Evolutionary conservation across 1,140 invertebrate genomes (phyloP), one percentile per base, ranked within the genome.

Genomic region (Drosophila sproati): DNA sequence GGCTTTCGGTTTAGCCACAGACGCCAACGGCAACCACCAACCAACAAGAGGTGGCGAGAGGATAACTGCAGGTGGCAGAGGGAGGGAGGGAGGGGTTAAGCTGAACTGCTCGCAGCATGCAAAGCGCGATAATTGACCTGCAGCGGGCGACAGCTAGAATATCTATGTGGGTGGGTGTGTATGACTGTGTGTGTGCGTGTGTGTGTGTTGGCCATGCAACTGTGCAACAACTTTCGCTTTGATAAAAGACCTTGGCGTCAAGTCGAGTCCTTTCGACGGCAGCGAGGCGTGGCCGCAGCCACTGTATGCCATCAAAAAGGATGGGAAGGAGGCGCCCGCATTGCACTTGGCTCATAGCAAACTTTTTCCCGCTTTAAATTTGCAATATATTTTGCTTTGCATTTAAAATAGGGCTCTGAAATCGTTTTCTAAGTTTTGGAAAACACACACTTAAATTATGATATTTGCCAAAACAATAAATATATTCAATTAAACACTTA

Each of bases 211-310:
- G 70, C 75, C 82, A 56, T 82, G 78, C 82, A 81, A 85, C 82
- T 85, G 82, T 82, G 82, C 82, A 86, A 86, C 78, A 87, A 86
- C 82, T 86, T 86, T 87, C 67, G 82, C 82, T 86, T 87, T 86
- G 82, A 86, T 86, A 86, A 87, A 86, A 63, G 82, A 86, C 82
- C 82, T 86, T 86, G 82, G 82, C 82, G 82, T 78, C 78, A 71
- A 85, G 78, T 81, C 71, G 71, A 82, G 82, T 86, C 82, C 82
- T 86, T 87, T 87, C 71, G 67, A 63, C 71, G 78, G 82, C 82
- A 86, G 39, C 78, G 66, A 80, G 82, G 82, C 82, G 64, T 87
- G 67, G 56, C 73, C 60, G 52, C 52, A 67, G 73, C 20, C 20
- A 20, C 20, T 35, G 73, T 64, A 69, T 77, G 62, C 39, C 63